A percentile compares a stretch with the other conserved stretches of the same genome.
Evolutionary conservation across 2,888 invertebrate species (phyloP).

Genomic region (Polydrusus pterygomalis): DNA sequence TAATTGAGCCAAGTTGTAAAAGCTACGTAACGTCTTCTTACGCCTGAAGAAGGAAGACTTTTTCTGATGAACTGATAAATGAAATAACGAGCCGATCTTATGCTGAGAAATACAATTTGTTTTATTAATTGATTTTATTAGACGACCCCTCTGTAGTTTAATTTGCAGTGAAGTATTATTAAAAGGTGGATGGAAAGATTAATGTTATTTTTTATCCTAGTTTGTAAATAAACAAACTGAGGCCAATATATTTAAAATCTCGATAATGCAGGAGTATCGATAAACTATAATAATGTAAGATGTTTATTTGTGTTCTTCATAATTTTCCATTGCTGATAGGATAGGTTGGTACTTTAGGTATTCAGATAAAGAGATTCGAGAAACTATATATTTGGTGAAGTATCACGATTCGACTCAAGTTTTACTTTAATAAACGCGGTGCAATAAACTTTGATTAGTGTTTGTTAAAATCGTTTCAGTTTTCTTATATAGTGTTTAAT

Average conservation of each 20-base stretch:
- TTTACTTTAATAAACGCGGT: constrained; percentile 27
- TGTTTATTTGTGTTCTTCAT: constrained; percentile 58
- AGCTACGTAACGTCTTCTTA: too few relatives aligned
- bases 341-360: constrained; percentile 45
- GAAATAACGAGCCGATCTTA: too few relatives aligned
- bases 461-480: neutral
- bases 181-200: constrained; percentile 15
- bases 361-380: constrained; percentile 37
- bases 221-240: constrained; percentile 34
- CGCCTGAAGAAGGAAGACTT: too few relatives aligned
- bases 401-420: constrained; percentile 24
- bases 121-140: neutral
- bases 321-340: constrained; percentile 63
- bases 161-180: constrained; percentile 5
- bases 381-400: constrained; percentile 34
- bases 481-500: neutral
- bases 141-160: constrained; percentile 3
- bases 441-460: constrained; percentile 7
- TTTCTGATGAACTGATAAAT: too few relatives aligned
- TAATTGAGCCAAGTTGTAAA: too few relatives aligned
- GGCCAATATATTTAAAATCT: constrained; percentile 22
- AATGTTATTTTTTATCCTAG: constrained; percentile 12
- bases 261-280: constrained; percentile 43
- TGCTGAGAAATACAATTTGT: too few relatives aligned
- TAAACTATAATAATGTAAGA: constrained; percentile 34